A percentile compares a stretch with the other conserved stretches of the same genome.
These are phyloP conservation scores for Syngnathoides biaculeatus DNA, from an alignment of 2,113 vertebrate species.

Conservation along the genomic window DNA sequence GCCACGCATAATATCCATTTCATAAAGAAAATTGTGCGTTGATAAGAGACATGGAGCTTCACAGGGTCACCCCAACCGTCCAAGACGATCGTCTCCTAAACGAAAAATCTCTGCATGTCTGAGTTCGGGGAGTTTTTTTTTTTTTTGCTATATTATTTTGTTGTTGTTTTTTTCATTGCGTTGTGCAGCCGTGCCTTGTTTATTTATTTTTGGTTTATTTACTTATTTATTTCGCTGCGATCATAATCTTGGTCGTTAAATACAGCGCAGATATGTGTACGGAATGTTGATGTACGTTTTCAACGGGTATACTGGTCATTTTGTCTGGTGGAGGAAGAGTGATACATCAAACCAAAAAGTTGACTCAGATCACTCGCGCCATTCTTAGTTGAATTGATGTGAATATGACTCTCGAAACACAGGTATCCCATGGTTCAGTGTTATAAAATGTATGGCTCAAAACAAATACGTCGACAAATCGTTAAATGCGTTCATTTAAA, in stretches of 20 bases:
- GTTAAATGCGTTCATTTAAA: not conserved
- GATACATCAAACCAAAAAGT: not conserved
- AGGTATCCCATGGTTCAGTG: not conserved
- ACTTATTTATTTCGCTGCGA: not conserved
- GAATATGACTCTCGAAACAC: not conserved
- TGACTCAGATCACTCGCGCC: not conserved
- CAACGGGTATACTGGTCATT: not conserved
- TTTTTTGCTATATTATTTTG: too few species aligned
- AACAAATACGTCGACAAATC: not conserved
- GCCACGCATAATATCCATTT: not conserved
- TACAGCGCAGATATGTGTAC: not conserved
- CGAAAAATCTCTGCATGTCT: constrained; percentile 4
- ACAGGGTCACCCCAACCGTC: not conserved
- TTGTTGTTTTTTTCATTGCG: not conserved
- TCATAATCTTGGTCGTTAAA: not conserved
- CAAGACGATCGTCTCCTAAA: too few species aligned
- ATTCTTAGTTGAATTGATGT: not conserved
- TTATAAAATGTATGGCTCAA: not conserved
- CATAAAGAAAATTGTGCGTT: not conserved
- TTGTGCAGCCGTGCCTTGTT: not conserved
- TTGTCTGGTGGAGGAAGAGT: not conserved
- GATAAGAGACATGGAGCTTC: not conserved
- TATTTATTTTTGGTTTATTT: too few species aligned
- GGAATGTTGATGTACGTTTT: not conserved
- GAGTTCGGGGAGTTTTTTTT: not conserved